Base-by-base conservation (phyloP, 2,888 invertebrate genomes). In the Brenthis daphne region DNA sequence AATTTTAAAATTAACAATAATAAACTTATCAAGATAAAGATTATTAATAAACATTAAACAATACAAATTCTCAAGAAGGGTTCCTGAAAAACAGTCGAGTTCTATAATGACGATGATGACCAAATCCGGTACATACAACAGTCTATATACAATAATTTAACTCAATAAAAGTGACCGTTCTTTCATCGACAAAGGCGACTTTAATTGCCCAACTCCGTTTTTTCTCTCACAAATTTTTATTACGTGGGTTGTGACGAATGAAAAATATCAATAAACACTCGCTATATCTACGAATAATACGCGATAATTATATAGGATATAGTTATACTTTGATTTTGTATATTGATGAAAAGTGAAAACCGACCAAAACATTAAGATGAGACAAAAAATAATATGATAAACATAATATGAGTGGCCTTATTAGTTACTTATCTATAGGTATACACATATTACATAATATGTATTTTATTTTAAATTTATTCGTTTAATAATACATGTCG, bases 91-190 rank as follows among this genome's bases (percentile, higher is more conserved):
- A 58, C 56, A 53, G 48, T 54, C 14, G 51, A 55, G 20, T 24
- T 16, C 29, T 54, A 54, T 29, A 54, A 24, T 13, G 13, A 54
- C 12, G 29, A 54, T 5, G 54, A 54, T 54, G 71, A 73, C 79
- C 77, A 77, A 79, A 82, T 77, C 82, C 76, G 80, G 79, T 75
- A 76, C 79, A 79, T 77, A 80, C 80, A 81, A 82, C 80, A 77
- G 73, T 77, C 83, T 73, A 77, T 85, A 85, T 84, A 84, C 83
- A 88, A 88, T 29, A 29, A 29, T 87, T 87, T 83, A 86, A 88
- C 87, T 85, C 79, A 81, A 82, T 82, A 80, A 82, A 79, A 78
- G 75, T 77, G 77, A 82, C 85, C 81, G 80, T 84, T 85, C 85
- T 82, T 77, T 80, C 75, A 73, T 79, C 76, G 77, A 82, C 83